These are phyloP conservation scores for Cathartes aura DNA, from an alignment of 2,113 vertebrate species.

Conservation along the genomic window DNA sequence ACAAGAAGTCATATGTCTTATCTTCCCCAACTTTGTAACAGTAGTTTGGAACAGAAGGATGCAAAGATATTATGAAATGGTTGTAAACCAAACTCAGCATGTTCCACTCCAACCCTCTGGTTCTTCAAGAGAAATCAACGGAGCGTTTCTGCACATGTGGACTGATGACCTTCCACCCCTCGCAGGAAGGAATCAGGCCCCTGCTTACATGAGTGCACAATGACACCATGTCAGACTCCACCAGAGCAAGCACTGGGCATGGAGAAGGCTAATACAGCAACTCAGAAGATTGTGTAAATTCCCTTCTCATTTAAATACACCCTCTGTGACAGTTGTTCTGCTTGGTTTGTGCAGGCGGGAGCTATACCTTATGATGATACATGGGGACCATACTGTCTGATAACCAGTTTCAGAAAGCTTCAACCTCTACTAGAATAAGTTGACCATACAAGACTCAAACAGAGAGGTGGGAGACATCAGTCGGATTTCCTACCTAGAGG, in stretches of 20 bases:
- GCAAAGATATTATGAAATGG: neutral
- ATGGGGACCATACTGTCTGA: neutral
- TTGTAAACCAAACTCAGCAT: neutral
- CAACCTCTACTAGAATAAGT: neutral
- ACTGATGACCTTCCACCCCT: neutral
- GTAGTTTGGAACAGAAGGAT: neutral
- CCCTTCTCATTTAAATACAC: neutral
- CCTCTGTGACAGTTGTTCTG: neutral
- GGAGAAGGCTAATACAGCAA: neutral
- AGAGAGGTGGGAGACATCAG: neutral
- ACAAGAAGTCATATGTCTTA: neutral
- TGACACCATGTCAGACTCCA: neutral
- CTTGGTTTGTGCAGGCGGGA: neutral
- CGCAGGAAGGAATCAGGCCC: neutral
- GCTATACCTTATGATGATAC: neutral
- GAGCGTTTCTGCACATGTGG: neutral
- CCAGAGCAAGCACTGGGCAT: neutral
- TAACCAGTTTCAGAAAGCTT: neutral
- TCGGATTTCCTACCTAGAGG: neutral
- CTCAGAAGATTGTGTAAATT: neutral
- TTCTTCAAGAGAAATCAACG: neutral
- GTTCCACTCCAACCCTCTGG: neutral
- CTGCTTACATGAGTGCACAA: neutral
- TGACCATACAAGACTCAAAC: neutral
- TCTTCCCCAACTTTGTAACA: neutral